A percentile compares a stretch with the other conserved stretches of the same genome.
These are phyloP conservation scores for Melospiza georgiana DNA, from an alignment of 2,113 vertebrate genomes.

Conservation along the genomic window DNA sequence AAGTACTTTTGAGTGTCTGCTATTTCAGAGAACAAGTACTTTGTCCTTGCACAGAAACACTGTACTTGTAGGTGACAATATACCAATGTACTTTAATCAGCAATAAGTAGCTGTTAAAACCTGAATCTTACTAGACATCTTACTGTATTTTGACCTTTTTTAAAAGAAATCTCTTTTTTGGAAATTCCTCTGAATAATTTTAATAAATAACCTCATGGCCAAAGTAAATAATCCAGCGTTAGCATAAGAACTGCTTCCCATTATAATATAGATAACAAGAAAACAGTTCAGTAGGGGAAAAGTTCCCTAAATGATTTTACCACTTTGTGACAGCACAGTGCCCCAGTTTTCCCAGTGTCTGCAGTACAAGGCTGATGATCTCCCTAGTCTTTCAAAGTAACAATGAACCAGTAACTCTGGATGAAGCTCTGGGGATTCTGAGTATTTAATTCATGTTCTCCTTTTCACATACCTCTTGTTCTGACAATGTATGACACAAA, in stretches of 20 bases:
- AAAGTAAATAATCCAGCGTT: neutral
- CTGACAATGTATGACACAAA: neutral
- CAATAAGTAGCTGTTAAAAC: neutral
- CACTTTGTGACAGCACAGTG: neutral
- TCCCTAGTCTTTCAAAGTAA: neutral
- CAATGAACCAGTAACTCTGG: neutral
- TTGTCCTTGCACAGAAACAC: neutral
- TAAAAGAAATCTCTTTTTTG: rapidly evolving
- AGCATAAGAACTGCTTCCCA: neutral
- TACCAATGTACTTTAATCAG: neutral
- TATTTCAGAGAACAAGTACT: neutral
- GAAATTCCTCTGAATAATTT: neutral
- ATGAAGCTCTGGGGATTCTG: neutral
- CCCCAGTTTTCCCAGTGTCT: neutral
- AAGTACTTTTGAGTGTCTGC: neutral
- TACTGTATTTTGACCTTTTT: neutral
- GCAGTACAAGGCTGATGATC: rapidly evolving
- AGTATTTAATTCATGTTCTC: neutral
- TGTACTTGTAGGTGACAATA: neutral
- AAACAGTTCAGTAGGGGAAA: neutral
- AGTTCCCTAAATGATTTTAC: neutral
- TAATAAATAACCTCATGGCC: neutral
- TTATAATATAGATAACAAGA: neutral
- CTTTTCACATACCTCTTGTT: neutral
- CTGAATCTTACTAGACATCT: neutral